Conservation (phyloP, 2,113 vertebrate genomes). For the Agapornis roseicollis region DNA sequence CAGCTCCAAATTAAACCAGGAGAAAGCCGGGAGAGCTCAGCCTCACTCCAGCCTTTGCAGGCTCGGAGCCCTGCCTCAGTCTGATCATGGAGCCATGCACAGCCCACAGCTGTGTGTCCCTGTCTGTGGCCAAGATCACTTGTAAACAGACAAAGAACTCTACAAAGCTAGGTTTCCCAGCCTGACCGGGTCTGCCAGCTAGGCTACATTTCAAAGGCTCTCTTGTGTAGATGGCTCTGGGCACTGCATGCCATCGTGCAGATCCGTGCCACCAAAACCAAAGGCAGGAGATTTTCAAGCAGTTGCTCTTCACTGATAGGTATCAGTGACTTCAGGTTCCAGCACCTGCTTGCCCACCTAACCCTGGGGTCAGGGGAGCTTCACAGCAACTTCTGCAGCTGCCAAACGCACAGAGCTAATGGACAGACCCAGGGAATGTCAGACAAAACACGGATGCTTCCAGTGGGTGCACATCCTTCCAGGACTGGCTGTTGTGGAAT, state of each 20-base stretch:
- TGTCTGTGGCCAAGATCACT: neutral
- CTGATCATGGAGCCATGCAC: neutral
- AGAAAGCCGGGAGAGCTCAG: neutral
- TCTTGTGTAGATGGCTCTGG: neutral
- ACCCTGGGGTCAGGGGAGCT: neutral
- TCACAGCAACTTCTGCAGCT: neutral
- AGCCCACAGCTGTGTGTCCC: constrained; percentile 7
- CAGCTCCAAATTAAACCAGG: neutral
- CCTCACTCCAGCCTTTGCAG: neutral
- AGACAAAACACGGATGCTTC: neutral
- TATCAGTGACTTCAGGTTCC: neutral
- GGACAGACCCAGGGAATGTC: neutral
- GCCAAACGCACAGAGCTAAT: neutral
- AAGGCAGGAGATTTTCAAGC: neutral
- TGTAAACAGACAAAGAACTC: neutral
- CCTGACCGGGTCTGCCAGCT: neutral
- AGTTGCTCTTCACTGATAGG: neutral
- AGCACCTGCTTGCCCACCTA: accelerated
- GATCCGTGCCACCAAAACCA: neutral
- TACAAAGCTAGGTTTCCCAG: neutral
- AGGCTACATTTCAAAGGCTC: neutral
- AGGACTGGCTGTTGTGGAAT: neutral
- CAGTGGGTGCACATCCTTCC: neutral
- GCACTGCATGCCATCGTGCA: neutral
- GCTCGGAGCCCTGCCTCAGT: neutral